phyloP scores from a whole-genome alignment of 2,888 invertebrate species.

The Uloborus plumipes region DNA sequence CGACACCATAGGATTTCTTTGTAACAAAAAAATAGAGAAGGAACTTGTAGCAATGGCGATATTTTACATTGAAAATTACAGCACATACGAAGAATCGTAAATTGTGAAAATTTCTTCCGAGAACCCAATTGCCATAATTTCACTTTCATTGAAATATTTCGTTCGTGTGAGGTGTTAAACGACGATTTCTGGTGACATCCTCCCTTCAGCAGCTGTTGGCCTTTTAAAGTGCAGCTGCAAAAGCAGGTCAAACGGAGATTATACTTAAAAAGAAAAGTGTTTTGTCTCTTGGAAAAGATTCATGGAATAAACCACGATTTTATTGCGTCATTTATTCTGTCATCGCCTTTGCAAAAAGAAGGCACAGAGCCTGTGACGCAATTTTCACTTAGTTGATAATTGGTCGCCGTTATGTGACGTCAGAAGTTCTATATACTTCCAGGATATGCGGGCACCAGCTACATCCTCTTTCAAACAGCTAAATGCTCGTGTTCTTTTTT shows the following conservation, averaged over 20 bases:
- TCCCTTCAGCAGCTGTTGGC: too few relatives aligned
- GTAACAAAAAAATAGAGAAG: too few relatives aligned
- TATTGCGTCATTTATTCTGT: conserved; percentile 44
- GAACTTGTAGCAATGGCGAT: too few relatives aligned
- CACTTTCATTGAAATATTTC: too few relatives aligned
- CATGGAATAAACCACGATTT: conserved; percentile 34
- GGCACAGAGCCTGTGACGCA: conserved; percentile 34
- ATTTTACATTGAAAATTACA: too few relatives aligned
- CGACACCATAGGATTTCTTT: too few relatives aligned
- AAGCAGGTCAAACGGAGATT: conserved; percentile 43
- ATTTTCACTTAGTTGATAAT: conserved; percentile 52
- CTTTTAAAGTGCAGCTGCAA: conserved; percentile 25
- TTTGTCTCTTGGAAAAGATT: conserved; percentile 18
- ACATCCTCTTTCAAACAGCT: conserved; percentile 54
- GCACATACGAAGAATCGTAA: too few relatives aligned
- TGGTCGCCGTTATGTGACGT: conserved; percentile 45
- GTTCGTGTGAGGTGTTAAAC: too few relatives aligned
- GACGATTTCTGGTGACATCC: too few relatives aligned
- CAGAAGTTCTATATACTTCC: conserved; percentile 40
- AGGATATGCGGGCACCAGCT: conserved; percentile 44
- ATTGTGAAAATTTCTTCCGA: too few relatives aligned
- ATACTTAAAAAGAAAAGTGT: conserved; percentile 32
- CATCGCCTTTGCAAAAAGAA: conserved; percentile 21
- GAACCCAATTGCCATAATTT: too few relatives aligned
- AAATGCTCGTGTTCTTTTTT: too few relatives aligned